phyloP scores from a whole-genome alignment of 1,140 invertebrate species.

The Octopus sinensis region DNA sequence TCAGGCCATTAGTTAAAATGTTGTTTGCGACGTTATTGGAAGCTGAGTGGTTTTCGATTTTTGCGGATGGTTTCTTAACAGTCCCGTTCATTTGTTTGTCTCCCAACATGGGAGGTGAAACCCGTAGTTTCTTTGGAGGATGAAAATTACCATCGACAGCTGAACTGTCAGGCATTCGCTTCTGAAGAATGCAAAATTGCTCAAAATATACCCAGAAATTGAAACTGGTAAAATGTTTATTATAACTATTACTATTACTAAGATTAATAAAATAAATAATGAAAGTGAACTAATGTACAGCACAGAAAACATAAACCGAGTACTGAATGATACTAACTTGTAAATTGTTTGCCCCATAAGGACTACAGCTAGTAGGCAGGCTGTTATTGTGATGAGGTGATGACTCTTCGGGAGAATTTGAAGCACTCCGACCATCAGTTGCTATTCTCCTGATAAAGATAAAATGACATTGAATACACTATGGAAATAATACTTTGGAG shows the following conservation, averaged over 20 bases:
- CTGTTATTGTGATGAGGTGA: background rate
- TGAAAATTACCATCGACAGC: constrained; percentile 20
- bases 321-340: constrained; percentile 24
- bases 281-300: too few species aligned
- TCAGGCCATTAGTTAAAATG: too few species aligned
- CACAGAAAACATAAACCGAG: background rate
- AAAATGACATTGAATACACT: too few species aligned
- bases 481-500: too few species aligned
- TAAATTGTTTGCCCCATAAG: constrained; percentile 29
- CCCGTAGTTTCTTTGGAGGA: constrained; percentile 30
- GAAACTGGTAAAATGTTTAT: too few species aligned
- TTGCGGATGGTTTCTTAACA: too few species aligned
- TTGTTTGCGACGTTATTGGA: too few species aligned
- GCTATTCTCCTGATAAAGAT: background rate
- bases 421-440: constrained; percentile 17
- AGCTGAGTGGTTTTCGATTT: too few species aligned
- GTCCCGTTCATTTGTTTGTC: too few species aligned
- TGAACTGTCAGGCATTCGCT: constrained; percentile 66
- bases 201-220: background rate
- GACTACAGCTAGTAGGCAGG: constrained; percentile 28
- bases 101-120: too few species aligned
- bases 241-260: too few species aligned
- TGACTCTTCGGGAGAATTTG: constrained; percentile 32
- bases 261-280: too few species aligned
- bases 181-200: constrained; percentile 13